A percentile compares a stretch with the other conserved stretches of the same genome.
Conservation (phyloP, 2,113 vertebrate genomes). For the Raja brachyura region DNA sequence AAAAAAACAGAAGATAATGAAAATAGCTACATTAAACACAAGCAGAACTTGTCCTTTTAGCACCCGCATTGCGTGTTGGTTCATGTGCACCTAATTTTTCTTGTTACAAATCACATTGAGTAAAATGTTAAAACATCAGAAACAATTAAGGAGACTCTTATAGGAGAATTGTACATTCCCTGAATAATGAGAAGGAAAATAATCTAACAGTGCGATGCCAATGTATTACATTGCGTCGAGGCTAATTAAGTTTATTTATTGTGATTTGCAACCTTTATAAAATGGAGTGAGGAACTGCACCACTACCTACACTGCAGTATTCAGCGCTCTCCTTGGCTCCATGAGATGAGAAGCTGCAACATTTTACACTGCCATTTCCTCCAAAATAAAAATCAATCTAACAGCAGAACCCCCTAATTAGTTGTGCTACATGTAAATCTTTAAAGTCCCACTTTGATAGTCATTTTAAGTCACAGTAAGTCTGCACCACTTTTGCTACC, state of each 20-base stretch:
- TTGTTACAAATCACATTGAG: conserved; percentile 50
- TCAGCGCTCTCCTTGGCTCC: conserved; percentile 61
- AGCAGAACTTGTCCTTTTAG: conserved; percentile 59
- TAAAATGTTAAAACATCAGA: conserved; percentile 45
- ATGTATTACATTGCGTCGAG: conserved; percentile 58
- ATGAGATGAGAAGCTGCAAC: conserved; percentile 57
- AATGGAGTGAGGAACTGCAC: conserved; percentile 63
- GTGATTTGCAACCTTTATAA: conserved; percentile 44
- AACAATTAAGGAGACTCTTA: conserved; percentile 49
- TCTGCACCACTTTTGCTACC: conserved; percentile 46
- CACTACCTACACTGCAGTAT: conserved; percentile 54
- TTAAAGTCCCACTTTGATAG: conserved; percentile 48
- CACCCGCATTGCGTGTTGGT: conserved; percentile 62
- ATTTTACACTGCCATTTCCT: conserved; percentile 64
- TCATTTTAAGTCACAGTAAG: conserved; percentile 24
- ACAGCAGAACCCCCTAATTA: conserved; percentile 51
- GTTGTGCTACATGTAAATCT: conserved; percentile 50
- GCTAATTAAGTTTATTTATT: conserved; percentile 50
- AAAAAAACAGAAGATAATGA: conserved; percentile 51
- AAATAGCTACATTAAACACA: conserved; percentile 61
- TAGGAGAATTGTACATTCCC: conserved; percentile 69
- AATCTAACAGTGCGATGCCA: conserved; percentile 78
- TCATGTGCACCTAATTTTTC: conserved; percentile 58
- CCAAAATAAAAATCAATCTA: conserved; percentile 47
- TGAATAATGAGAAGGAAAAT: conserved; percentile 68